Percentiles rank a stretch among this genome's conserved stretches.
phyloP scores from a whole-genome alignment of 1,140 invertebrate species.

The Dryas iulia region DNA sequence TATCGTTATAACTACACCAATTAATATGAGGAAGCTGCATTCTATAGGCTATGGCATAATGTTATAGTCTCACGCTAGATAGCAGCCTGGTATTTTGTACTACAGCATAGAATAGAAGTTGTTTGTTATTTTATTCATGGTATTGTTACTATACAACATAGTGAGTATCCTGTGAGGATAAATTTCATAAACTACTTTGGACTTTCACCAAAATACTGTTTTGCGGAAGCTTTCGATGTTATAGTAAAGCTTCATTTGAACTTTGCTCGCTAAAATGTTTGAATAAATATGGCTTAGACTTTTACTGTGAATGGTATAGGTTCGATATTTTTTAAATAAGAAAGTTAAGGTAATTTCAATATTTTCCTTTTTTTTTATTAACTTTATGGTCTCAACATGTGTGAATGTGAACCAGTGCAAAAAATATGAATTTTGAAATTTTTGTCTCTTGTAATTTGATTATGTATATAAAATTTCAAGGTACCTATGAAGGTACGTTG shows the following conservation, averaged over 20 bases:
- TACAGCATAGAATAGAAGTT: neutral
- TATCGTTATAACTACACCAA: too few relatives aligned
- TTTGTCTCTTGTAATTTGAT: too few relatives aligned
- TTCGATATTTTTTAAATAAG: too few relatives aligned
- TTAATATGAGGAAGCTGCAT: neutral
- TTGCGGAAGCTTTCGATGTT: neutral
- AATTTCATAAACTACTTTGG: slow-evolving; percentile 2
- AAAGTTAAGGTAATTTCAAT: too few relatives aligned
- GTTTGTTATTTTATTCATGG: neutral
- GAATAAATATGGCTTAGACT: neutral
- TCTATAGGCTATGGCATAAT: neutral
- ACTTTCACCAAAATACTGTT: neutral
- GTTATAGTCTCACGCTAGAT: neutral
- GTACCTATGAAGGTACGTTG: too few relatives aligned
- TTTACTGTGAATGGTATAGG: too few relatives aligned
- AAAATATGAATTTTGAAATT: too few relatives aligned
- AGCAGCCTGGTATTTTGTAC: slow-evolving; percentile 1
- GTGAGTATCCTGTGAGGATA: neutral
- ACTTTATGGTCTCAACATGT: too few relatives aligned
- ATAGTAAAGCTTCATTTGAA: neutral
- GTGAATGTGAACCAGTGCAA: too few relatives aligned
- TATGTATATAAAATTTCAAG: too few relatives aligned
- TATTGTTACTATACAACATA: slow-evolving; percentile 1
- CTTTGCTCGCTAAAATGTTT: neutral
- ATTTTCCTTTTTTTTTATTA: too few relatives aligned